Percentiles rank a stretch among this genome's conserved stretches.
phyloP scores from a whole-genome alignment of 2,797 vertebrate genomes.

The Pseudochirops corinnae region DNA sequence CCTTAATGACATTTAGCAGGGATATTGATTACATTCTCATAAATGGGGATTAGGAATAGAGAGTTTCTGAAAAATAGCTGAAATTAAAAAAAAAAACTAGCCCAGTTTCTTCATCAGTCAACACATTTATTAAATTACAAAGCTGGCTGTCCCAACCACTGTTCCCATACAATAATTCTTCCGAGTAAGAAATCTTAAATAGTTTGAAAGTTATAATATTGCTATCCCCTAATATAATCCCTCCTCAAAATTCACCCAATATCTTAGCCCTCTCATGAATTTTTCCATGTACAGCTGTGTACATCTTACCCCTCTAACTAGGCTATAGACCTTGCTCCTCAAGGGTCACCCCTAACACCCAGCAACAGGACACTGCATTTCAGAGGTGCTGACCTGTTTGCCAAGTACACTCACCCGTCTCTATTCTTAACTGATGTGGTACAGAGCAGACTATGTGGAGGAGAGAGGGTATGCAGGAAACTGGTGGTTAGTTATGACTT shows the following conservation, averaged over 20 bases:
- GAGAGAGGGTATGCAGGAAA: not conserved
- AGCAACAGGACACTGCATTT: not conserved
- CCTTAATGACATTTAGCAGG: constrained; percentile 33
- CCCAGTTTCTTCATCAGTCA: constrained; percentile 43
- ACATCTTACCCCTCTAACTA: not conserved
- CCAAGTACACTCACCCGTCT: not conserved
- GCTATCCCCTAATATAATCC: not conserved
- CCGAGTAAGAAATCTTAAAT: not conserved
- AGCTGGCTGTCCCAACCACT: not conserved
- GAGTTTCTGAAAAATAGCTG: constrained; percentile 43
- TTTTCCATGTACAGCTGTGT: not conserved
- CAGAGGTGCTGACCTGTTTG: not conserved
- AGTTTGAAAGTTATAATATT: not conserved
- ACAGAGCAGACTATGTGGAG: not conserved
- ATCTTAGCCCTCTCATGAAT: not conserved
- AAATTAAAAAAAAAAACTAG: constrained; percentile 7
- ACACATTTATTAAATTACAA: constrained; percentile 35
- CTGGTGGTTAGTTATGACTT: not conserved
- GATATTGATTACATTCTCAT: constrained; percentile 38
- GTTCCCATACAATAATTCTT: constrained; percentile 20
- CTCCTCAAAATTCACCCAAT: not conserved
- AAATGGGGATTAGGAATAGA: constrained; percentile 5
- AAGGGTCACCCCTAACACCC: not conserved
- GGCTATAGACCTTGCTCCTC: not conserved
- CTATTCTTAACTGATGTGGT: constrained; percentile 1